Base-by-base conservation (phyloP, 1,140 invertebrate genomes). In the Nixonia krombeini region DNA sequence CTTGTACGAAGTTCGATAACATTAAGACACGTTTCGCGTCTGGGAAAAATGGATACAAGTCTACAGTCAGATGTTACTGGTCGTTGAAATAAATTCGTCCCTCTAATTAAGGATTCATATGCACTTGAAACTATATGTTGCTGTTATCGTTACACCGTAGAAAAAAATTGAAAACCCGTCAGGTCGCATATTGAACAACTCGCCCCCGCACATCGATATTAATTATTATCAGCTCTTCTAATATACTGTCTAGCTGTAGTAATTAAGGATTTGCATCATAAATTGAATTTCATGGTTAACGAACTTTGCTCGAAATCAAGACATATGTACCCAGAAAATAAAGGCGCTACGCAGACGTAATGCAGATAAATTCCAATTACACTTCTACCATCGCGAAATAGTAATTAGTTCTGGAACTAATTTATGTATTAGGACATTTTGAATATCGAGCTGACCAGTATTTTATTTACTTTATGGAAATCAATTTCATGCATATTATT, bases 211-310 rank as follows among this genome's bases (percentile, higher is more conserved):
- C 63, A 66, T 66, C 59, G 59, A 70, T 68, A 71, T 70, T 65
- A 71, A 71, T 73, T 71, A 73, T 59, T 59, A 64, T 58, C 45
- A 58, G 47, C 50, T 59, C 41, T 16, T 45, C 47, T 67, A 63
- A 63, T 45, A 64, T 37, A 64, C 64, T 61, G 40, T 65, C 40
- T 45, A 9, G 52, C 26, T 18, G 17, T 17, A 38, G 69, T 65
- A 74, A 74, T 74, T 70, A 70, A 65, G 72, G 62, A 72, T 70
- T 74, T 74, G 66, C 66, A 67, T 72, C 69, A 52, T 69, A 72
- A 74, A 72, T 71, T 66, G 58, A 74, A 72, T 67, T 66, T 63
- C 45, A 33, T 62, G 65, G 61, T 50, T 70, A 69, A 71, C 68
- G 68, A 66, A 64, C 40, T 63, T 65, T 64, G 37, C 56, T 6